These are phyloP conservation scores for Eristalis pertinax DNA, from an alignment of 2,888 invertebrate genomes.

Conservation along the genomic window DNA sequence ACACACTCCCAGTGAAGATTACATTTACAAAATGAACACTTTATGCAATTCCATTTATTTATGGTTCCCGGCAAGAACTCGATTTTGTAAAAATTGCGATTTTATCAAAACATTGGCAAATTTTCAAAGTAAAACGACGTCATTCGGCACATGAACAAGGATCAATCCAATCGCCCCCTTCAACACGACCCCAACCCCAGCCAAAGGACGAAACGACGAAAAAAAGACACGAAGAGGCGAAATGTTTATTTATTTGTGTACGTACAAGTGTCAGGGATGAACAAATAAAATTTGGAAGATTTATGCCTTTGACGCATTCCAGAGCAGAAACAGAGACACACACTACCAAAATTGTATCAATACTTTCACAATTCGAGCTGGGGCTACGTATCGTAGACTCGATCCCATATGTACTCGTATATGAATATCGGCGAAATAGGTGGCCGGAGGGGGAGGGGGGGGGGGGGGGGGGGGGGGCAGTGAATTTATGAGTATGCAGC, in stretches of 20 bases:
- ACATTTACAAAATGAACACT: constrained; percentile 54
- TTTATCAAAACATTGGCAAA: constrained; percentile 64
- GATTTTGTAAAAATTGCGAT: constrained; percentile 56
- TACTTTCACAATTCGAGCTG: constrained; percentile 34
- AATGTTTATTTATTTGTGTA: constrained; percentile 66
- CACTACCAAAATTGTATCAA: neutral
- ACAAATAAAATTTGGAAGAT: constrained; percentile 68
- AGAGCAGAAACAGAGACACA: constrained; percentile 25
- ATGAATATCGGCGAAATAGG: constrained; percentile 8
- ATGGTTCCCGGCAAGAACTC: constrained; percentile 31
- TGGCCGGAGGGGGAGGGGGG: constrained; percentile 19
- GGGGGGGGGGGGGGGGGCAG: constrained; percentile 24
- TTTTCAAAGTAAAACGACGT: constrained; percentile 51
- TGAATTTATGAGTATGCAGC: constrained; percentile 70
- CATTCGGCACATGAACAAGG: constrained; percentile 26
- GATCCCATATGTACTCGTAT: constrained; percentile 24
- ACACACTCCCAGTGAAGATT: constrained; percentile 19
- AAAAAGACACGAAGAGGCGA: constrained; percentile 18
- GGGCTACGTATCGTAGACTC: constrained; percentile 35
- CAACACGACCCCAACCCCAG: constrained; percentile 25
- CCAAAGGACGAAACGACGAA: neutral
- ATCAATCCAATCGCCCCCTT: constrained; percentile 24
- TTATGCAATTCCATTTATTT: constrained; percentile 32
- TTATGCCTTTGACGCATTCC: constrained; percentile 70
- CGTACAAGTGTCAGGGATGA: constrained; percentile 65